Conservation (phyloP, 2,797 vertebrate species). For the Nannoperca obscura region DNA sequence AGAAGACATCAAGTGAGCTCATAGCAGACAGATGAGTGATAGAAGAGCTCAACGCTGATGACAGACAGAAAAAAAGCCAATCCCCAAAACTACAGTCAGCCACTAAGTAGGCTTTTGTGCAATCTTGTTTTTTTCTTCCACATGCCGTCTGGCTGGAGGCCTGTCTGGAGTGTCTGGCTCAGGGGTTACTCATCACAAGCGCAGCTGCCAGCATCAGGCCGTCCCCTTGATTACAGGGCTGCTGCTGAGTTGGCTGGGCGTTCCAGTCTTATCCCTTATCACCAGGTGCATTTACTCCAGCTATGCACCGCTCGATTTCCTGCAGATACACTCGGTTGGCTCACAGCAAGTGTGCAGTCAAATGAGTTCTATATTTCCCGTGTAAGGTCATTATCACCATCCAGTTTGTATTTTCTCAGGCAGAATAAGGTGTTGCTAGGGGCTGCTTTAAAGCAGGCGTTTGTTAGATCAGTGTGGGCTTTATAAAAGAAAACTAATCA, state of each 20-base stretch:
- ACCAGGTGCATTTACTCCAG: conserved; percentile 56
- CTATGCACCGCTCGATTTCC: conserved; percentile 30
- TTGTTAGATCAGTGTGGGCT: conserved; percentile 43
- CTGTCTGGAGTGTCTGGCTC: conserved; percentile 71
- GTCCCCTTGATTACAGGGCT: conserved; percentile 66
- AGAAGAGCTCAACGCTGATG: conserved; percentile 71
- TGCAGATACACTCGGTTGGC: conserved; percentile 15
- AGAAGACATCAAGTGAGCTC: conserved; percentile 76
- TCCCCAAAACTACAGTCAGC: conserved; percentile 61
- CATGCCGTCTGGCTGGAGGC: conserved; percentile 59
- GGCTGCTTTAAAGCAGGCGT: conserved; percentile 13
- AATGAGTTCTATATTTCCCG: conserved; percentile 27
- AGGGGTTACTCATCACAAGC: conserved; percentile 73
- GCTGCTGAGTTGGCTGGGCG: conserved; percentile 56
- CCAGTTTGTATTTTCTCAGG: not conserved
- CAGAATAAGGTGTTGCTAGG: conserved; percentile 28
- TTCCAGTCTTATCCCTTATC: conserved; percentile 56
- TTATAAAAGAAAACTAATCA: conserved; percentile 1
- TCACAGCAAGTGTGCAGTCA: not conserved
- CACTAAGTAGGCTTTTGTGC: conserved; percentile 74
- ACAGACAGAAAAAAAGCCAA: conserved; percentile 74
- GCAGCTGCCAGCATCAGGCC: conserved; percentile 59
- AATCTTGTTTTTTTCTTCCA: conserved; percentile 32
- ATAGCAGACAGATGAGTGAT: conserved; percentile 76
- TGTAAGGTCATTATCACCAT: conserved; percentile 44